Evolutionary conservation across 2,888 invertebrate genomes (phyloP).

Genomic region (Branchipolynoe longqiensis): DNA sequence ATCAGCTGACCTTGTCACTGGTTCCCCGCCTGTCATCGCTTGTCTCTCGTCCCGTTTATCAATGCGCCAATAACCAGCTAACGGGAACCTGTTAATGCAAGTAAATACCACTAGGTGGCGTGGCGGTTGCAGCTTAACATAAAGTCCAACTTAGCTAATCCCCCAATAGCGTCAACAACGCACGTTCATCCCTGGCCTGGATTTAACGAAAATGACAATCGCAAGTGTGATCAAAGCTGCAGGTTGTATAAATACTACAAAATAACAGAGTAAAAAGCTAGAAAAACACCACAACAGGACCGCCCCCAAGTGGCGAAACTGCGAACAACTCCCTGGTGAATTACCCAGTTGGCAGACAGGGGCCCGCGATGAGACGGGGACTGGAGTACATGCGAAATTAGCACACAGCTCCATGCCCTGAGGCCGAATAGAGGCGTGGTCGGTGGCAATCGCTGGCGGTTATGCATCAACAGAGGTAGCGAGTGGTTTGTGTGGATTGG

Average conservation of each 20-base stretch:
- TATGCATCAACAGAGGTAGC: conserved; percentile 52
- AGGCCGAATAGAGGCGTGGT: neutral
- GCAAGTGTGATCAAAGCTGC: no score
- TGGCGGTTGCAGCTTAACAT: neutral
- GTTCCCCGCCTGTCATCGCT: neutral
- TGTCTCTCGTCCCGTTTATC: no score
- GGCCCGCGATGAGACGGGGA: neutral
- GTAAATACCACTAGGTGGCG: neutral
- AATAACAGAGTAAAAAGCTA: neutral
- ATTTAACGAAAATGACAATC: no score
- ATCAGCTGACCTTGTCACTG: conserved; percentile 43
- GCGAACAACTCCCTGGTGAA: neutral
- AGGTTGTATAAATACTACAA: no score
- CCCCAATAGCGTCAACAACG: no score
- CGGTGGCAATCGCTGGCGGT: conserved; percentile 33
- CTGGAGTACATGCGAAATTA: neutral
- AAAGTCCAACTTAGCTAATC: neutral
- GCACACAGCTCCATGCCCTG: neutral
- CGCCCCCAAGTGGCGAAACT: neutral
- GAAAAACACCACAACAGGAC: neutral
- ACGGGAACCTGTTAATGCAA: neutral
- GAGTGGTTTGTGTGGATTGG: neutral
- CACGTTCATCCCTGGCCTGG: no score
- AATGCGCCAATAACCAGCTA: neutral
- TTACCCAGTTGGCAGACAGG: neutral